phyloP scores from a whole-genome alignment of 1,140 invertebrate species.

The Liolophura sinensis region DNA sequence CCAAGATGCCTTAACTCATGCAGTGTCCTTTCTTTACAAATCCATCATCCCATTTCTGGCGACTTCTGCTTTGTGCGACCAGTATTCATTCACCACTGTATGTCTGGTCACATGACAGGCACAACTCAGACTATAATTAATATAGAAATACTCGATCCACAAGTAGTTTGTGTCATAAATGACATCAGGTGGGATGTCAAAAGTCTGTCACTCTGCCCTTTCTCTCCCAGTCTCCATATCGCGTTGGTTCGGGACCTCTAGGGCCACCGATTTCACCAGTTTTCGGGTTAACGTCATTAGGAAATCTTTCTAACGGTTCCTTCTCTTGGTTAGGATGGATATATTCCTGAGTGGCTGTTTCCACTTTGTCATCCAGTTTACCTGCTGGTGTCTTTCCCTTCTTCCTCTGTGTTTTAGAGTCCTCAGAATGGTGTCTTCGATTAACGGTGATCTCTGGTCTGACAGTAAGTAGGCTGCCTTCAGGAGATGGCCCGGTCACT shows the following conservation, averaged over 20 bases:
- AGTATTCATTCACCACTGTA: no score
- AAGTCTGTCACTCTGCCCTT: conserved; percentile 98
- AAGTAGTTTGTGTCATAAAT: no score
- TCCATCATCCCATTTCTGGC: no score
- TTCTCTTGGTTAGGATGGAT: conserved; percentile 80
- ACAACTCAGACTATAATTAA: no score
- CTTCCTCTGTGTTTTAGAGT: conserved; percentile 7
- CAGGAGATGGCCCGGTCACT: no score
- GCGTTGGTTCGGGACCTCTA: conserved; percentile 94
- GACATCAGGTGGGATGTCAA: conserved; percentile 54
- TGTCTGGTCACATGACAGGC: no score
- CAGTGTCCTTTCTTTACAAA: no score
- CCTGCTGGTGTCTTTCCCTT: conserved; percentile 59
- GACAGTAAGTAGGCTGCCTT: no score
- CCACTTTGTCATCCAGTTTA: conserved; percentile 67
- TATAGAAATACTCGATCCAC: no score
- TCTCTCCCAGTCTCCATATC: conserved; percentile 99
- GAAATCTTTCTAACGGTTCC: conserved; percentile 83
- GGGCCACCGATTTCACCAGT: conserved; percentile 96
- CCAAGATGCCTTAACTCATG: no score
- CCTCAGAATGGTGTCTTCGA: neutral
- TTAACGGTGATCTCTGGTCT: no score
- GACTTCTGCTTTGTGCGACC: no score
- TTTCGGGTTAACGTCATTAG: conserved; percentile 84
- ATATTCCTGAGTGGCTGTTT: conserved; percentile 35